A percentile compares a stretch with the other conserved stretches of the same genome.
Evolutionary conservation across 2,113 vertebrate genomes (phyloP).

Genomic region (Lepus americanus): DNA sequence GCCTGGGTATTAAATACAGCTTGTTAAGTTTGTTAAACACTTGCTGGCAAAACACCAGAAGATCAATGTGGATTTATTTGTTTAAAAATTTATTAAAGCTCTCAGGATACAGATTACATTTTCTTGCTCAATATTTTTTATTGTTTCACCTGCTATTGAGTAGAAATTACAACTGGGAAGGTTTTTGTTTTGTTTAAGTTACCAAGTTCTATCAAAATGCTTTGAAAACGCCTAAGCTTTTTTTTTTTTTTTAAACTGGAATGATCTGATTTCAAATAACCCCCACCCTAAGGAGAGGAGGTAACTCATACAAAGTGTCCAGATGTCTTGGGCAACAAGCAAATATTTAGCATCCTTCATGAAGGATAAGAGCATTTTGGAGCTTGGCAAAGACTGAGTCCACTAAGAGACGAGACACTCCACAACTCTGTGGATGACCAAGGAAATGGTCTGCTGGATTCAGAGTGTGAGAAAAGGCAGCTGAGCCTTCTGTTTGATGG

Average conservation of each 20-base stretch:
- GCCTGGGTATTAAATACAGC: conserved; percentile 84
- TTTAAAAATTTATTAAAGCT: conserved; percentile 84
- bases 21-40: conserved; percentile 79
- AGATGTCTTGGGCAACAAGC: conserved; percentile 70
- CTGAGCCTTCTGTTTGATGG: conserved; percentile 41
- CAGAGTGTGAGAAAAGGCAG: conserved; percentile 71
- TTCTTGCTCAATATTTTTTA: conserved; percentile 81
- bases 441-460: conserved; percentile 63
- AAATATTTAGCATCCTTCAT: conserved; percentile 61
- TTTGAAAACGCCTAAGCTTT: conserved; percentile 71
- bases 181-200: conserved; percentile 60
- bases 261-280: conserved; percentile 63
- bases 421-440: conserved; percentile 65
- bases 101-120: conserved; percentile 80
- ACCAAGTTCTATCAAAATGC: conserved; percentile 72
- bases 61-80: conserved; percentile 80
- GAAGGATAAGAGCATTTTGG: conserved; percentile 37
- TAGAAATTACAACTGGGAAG: conserved; percentile 74
- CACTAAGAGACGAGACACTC: conserved; percentile 65
- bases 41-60: conserved; percentile 72
- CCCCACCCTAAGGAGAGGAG: conserved; percentile 15
- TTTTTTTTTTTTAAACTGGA: conserved; percentile 77
- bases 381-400: conserved; percentile 62
- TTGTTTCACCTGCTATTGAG: conserved; percentile 86
- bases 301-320: conserved; percentile 61